These are phyloP conservation scores for Spea bombifrons DNA, from an alignment of 2,113 vertebrate genomes.

Conservation along the genomic window DNA sequence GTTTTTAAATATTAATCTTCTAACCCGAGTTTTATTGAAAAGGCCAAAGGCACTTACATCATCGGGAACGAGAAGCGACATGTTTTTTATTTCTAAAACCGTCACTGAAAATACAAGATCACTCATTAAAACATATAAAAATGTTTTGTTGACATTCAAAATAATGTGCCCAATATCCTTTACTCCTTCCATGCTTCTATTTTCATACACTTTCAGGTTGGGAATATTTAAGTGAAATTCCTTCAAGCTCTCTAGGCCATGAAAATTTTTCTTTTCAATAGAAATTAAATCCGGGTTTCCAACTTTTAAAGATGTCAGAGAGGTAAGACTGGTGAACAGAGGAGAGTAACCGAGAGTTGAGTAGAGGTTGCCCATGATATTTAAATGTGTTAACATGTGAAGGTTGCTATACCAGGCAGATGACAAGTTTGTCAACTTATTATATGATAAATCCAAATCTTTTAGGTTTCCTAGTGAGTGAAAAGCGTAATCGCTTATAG, in stretches of 20 bases:
- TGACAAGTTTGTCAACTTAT: conserved; percentile 63
- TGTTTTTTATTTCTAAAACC: conserved; percentile 64
- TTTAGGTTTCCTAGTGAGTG: conserved; percentile 60
- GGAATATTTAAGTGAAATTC: conserved; percentile 63
- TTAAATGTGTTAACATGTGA: conserved; percentile 64
- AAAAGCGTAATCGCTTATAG: conserved; percentile 66
- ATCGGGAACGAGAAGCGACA: accelerated
- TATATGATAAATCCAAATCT: conserved; percentile 73
- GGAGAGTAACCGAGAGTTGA: conserved; percentile 59
- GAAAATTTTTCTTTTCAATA: conserved; percentile 63
- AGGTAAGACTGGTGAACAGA: conserved; percentile 63
- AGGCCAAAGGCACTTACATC: conserved; percentile 36
- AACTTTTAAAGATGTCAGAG: conserved; percentile 62
- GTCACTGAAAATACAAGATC: conserved; percentile 61
- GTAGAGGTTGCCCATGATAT: conserved; percentile 71
- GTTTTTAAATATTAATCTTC: conserved; percentile 58
- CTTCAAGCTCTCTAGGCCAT: conserved; percentile 61
- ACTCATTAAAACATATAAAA: conserved; percentile 26
- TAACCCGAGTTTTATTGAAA: conserved; percentile 37
- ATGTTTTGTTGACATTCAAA: conserved; percentile 39
- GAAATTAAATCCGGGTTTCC: conserved; percentile 60
- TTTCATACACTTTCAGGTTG: conserved; percentile 57
- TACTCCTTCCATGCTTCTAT: conserved; percentile 54
- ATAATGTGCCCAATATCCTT: conserved; percentile 53
- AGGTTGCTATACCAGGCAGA: conserved; percentile 71